phyloP scores from a whole-genome alignment of 2,797 vertebrate genomes.

The Gambelia wislizenii region DNA sequence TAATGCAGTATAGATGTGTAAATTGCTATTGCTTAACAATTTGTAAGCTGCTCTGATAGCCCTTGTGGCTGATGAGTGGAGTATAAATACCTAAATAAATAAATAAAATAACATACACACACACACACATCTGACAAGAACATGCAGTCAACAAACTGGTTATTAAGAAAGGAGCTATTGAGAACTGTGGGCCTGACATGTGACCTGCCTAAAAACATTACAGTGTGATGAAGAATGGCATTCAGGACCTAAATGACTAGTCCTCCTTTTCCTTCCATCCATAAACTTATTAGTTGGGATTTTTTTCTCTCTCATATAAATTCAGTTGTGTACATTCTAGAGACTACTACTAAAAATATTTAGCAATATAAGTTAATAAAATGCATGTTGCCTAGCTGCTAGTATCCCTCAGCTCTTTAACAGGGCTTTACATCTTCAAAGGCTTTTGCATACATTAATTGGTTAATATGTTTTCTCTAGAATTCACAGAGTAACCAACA shows the following conservation, averaged over 20 bases:
- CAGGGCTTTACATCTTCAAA: conserved; percentile 19
- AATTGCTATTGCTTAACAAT: no score
- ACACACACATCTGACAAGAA: conserved; percentile 57
- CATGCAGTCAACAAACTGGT: conserved; percentile 62
- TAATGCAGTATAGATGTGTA: no score
- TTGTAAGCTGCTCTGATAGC: no score
- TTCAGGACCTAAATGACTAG: conserved; percentile 7
- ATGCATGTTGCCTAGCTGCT: conserved; percentile 31
- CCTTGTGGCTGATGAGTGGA: no score
- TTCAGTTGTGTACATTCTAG: conserved; percentile 27
- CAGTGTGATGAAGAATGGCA: conserved; percentile 28
- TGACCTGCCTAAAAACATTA: conserved; percentile 51
- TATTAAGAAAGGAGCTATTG: conserved; percentile 67
- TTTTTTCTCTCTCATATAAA: not conserved
- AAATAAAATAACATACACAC: no score
- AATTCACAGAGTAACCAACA: conserved; percentile 19
- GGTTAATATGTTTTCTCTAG: conserved; percentile 35
- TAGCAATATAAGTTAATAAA: conserved; percentile 47
- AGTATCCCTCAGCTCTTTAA: conserved; percentile 43
- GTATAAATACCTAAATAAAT: no score
- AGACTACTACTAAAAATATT: conserved; percentile 41
- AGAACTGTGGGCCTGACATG: conserved; percentile 44
- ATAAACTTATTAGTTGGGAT: conserved; percentile 14
- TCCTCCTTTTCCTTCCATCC: not conserved
- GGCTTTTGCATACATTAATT: not conserved